A percentile compares a stretch with the other conserved stretches of the same genome.
Conservation (phyloP, 2,888 invertebrate species). For the Scaptomyza tumidula region DNA sequence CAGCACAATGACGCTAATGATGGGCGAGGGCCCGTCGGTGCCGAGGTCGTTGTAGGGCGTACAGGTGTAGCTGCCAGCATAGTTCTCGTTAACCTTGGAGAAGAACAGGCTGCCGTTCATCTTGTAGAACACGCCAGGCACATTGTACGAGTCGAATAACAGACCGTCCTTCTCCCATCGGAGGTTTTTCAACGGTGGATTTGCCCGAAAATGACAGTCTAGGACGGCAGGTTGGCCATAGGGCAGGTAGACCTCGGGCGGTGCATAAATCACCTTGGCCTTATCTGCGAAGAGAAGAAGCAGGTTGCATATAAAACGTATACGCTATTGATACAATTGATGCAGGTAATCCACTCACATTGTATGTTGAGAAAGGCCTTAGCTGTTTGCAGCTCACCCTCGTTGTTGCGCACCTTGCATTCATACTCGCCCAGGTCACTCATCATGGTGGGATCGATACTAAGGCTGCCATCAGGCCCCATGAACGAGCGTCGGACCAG, state of each 20-base stretch:
- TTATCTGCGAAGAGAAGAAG: constrained; percentile 87
- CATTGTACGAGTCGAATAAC: constrained; percentile 94
- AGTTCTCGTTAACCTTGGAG: constrained; percentile 92
- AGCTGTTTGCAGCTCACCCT: constrained; percentile 91
- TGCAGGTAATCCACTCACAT: constrained; percentile 88
- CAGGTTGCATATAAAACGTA: background rate
- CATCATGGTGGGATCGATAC: constrained; percentile 91
- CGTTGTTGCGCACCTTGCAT: constrained; percentile 91
- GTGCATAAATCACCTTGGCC: constrained; percentile 95
- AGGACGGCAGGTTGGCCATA: constrained; percentile 92
- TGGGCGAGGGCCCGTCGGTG: constrained; percentile 92
- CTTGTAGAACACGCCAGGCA: constrained; percentile 93
- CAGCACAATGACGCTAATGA: constrained; percentile 93
- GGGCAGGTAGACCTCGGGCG: constrained; percentile 93
- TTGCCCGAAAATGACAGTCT: constrained; percentile 96
- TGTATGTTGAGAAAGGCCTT: constrained; percentile 95
- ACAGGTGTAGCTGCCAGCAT: constrained; percentile 95
- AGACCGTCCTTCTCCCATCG: constrained; percentile 97
- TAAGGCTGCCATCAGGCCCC: constrained; percentile 91
- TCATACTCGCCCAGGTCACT: constrained; percentile 94
- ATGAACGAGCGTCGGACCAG: constrained; percentile 87
- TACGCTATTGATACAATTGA: background rate
- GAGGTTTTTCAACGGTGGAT: constrained; percentile 94
- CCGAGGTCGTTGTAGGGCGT: constrained; percentile 96
- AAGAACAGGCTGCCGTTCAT: constrained; percentile 93